Conservation (phyloP, 2,797 vertebrate species). For the Danio tinwini region DNA sequence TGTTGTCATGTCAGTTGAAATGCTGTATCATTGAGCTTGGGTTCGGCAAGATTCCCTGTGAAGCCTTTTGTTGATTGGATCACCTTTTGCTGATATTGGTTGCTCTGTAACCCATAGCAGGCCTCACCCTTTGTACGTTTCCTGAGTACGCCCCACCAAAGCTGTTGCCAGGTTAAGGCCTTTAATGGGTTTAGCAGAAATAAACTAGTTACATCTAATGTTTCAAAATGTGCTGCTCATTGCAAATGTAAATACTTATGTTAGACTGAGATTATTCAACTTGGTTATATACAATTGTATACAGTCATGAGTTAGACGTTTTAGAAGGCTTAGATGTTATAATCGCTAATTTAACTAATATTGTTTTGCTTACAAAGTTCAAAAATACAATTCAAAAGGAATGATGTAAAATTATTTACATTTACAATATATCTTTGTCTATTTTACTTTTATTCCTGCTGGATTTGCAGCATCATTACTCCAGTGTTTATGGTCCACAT, state of each 20-base stretch:
- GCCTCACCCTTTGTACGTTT: constrained; percentile 64
- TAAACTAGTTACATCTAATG: constrained; percentile 71
- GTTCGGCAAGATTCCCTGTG: constrained; percentile 16
- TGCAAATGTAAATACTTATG: neutral
- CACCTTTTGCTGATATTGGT: constrained; percentile 50
- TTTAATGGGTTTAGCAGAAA: constrained; percentile 71
- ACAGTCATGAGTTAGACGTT: too few species aligned
- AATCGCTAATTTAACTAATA: too few species aligned
- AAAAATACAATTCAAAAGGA: too few species aligned
- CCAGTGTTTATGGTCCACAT: neutral
- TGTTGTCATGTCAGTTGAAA: constrained; percentile 20
- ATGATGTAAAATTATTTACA: too few species aligned
- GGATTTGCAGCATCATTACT: neutral
- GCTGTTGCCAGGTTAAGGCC: constrained; percentile 68
- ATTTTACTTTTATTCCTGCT: neutral
- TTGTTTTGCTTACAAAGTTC: too few species aligned
- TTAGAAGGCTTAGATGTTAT: neutral
- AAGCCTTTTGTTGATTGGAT: constrained; percentile 18
- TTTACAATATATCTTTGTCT: too few species aligned
- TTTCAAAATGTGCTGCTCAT: constrained; percentile 32
- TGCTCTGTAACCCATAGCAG: constrained; percentile 60
- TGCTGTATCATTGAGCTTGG: neutral
- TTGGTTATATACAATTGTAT: neutral
- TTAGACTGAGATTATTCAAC: neutral
- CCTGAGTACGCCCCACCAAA: constrained; percentile 47